Evolutionary conservation across 2,888 invertebrate genomes (phyloP), one percentile per base, ranked within the genome.

Genomic region (Enchytraeus crypticus): DNA sequence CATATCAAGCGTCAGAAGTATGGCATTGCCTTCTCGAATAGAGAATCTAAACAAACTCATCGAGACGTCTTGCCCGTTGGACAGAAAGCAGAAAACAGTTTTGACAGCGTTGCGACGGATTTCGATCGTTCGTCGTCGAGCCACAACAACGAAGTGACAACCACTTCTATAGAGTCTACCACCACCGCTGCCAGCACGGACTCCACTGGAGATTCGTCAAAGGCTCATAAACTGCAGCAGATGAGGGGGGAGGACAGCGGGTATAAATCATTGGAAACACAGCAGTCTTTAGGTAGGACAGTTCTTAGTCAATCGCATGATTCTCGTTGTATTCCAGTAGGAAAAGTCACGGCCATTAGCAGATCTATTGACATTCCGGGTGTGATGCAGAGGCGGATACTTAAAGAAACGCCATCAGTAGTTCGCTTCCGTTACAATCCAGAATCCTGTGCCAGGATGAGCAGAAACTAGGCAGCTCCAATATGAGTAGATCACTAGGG

Each of bases 31-130:
- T 23, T 43, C 11, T 27, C 51, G 27, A 23, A 45, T 18, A 51
- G 57, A 29, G n/a, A n/a, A n/a, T n/a, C n/a, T n/a, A n/a, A n/a
- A n/a, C n/a, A n/a, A n/a, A n/a, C n/a, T n/a, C n/a, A n/a, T n/a
- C n/a, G n/a, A n/a, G n/a, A n/a, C n/a, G n/a, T n/a, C n/a, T n/a
- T n/a, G n/a, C n/a, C n/a, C n/a, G n/a, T n/a, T n/a, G n/a, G n/a
- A n/a, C n/a, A 27, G 30, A 45, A 46, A 23, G 58, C 27, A 14
- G 79, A 79, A 57, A 81, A 77, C 64, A 81, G 82, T 70, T 80
- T 82, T 68, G 82, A 82, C 68, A 82, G 81, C 62, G 74, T 80
- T 33, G 79, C 79, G 61, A 78, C 75, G 1, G 81, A 80, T 63
- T 78, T 77, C 3, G 81, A 81, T 34, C 77, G 79, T n/a, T 80